These are phyloP conservation scores for Morone chrysops DNA, from an alignment of 2,113 vertebrate species.

Conservation along the genomic window DNA sequence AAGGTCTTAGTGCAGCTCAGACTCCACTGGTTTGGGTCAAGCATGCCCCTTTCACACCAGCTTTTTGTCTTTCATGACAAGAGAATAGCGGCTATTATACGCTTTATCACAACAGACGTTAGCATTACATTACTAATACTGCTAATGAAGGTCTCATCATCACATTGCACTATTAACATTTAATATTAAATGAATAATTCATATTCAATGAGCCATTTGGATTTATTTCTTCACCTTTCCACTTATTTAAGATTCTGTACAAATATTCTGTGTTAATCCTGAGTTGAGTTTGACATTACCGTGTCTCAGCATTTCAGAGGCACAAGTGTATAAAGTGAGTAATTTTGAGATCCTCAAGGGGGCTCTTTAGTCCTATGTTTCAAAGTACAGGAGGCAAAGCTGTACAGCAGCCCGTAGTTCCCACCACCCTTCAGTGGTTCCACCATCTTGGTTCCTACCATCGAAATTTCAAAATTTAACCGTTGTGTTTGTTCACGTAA, in stretches of 20 bases:
- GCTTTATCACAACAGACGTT: neutral
- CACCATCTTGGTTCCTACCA: constrained; percentile 76
- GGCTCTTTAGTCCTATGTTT: constrained; percentile 75
- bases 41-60: constrained; percentile 8
- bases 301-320: neutral
- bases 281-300: neutral
- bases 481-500: constrained; percentile 21
- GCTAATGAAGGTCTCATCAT: neutral
- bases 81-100: neutral
- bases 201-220: neutral
- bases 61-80: neutral
- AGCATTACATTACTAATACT: neutral
- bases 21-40: constrained; percentile 27
- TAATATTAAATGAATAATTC: neutral
- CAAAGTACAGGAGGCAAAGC: constrained; percentile 19
- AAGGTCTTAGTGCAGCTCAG: constrained; percentile 9
- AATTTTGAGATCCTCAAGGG: constrained; percentile 71
- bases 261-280: neutral
- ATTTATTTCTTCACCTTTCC: neutral
- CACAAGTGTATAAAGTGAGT: constrained; percentile 30
- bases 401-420: constrained; percentile 24
- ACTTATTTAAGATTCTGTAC: neutral
- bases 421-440: constrained; percentile 50
- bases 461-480: constrained; percentile 60
- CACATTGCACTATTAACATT: neutral